Conservation (phyloP, 2,888 invertebrate genomes). For the Eurytoma adleriae region DNA sequence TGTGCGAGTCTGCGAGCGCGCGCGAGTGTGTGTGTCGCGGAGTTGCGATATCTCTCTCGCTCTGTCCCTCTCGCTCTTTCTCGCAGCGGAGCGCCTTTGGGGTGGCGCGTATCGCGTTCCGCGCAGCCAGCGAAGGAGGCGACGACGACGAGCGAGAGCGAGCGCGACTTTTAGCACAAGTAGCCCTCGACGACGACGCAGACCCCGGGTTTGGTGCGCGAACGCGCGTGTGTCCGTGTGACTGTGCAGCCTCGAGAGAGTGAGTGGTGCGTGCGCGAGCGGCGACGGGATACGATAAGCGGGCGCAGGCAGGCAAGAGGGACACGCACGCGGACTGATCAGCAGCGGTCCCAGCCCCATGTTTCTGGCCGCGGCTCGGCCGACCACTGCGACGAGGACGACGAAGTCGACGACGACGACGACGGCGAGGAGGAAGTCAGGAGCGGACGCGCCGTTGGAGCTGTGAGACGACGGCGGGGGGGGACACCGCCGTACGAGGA, state of each 20-base stretch:
- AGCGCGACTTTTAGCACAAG: too few relatives aligned
- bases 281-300: not conserved
- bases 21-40: too few relatives aligned
- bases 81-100: too few relatives aligned
- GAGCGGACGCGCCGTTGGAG: not conserved
- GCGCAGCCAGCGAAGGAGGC: too few relatives aligned
- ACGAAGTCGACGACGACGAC: not conserved
- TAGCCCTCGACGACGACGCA: too few relatives aligned
- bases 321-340: not conserved
- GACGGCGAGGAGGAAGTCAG: not conserved
- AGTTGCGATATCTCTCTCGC: too few relatives aligned
- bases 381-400: not conserved
- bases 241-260: not conserved
- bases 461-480: not conserved
- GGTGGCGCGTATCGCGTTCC: too few relatives aligned
- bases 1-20: too few relatives aligned
- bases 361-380: constrained; percentile 41
- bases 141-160: too few relatives aligned
- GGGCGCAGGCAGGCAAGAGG: too few relatives aligned
- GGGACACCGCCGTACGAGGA: not conserved
- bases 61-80: too few relatives aligned
- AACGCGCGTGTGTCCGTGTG: not conserved
- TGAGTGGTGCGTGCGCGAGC: not conserved
- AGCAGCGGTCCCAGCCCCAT: constrained; percentile 17
- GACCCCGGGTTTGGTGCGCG: too few relatives aligned